Evolutionary conservation across 1,140 invertebrate genomes (phyloP).

Genomic region (Matsumurasca onukii): DNA sequence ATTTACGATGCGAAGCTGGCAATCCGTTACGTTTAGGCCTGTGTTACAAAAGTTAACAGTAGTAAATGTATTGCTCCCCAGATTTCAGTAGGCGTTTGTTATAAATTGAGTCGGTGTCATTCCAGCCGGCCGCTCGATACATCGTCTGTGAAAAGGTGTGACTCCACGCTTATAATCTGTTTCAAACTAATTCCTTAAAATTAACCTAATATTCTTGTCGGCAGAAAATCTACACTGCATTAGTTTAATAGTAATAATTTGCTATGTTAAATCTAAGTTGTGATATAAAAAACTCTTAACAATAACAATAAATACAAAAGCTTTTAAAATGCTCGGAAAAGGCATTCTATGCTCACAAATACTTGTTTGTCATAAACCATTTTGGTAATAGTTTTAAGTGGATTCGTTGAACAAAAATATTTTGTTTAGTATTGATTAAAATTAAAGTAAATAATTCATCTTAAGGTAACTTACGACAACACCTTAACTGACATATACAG

Average conservation of each 20-base stretch:
- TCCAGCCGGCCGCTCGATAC: background rate
- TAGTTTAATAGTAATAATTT: background rate
- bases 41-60: conserved; percentile 9
- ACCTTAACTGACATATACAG: background rate
- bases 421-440: background rate
- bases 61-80: conserved; percentile 8
- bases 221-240: background rate
- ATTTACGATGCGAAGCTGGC: background rate
- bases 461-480: background rate
- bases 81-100: conserved; percentile 7
- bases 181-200: background rate
- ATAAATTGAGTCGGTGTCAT: background rate
- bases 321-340: background rate
- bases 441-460: background rate
- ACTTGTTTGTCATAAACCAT: conserved; percentile 7
- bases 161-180: background rate
- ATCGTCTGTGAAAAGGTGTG: background rate
- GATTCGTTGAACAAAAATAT: background rate
- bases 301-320: background rate
- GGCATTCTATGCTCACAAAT: background rate
- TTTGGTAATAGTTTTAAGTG: background rate
- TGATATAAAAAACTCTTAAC: background rate
- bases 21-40: background rate
- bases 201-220: background rate
- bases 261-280: conserved; percentile 1